Evolutionary conservation across 2,113 vertebrate genomes (phyloP).

Genomic region (Redunca redunca): DNA sequence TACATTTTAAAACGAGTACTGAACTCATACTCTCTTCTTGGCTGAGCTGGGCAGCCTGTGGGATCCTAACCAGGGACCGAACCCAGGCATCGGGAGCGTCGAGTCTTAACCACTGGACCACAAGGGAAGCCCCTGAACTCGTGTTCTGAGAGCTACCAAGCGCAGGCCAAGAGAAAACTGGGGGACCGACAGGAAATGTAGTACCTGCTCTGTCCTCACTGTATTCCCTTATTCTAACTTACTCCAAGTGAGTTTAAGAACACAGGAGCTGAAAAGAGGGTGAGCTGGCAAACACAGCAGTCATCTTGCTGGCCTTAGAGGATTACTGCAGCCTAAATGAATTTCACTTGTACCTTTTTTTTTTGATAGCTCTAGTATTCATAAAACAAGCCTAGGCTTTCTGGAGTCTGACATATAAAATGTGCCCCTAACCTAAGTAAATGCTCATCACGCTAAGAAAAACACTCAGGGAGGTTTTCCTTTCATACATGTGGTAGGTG

Average conservation of each 20-base stretch:
- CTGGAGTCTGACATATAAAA: background rate
- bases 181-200: accelerated
- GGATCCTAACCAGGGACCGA: background rate
- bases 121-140: background rate
- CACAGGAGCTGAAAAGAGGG: background rate
- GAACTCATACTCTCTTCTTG: background rate
- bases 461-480: background rate
- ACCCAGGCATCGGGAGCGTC: accelerated
- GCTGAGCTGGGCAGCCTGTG: background rate
- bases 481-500: background rate
- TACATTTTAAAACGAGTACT: background rate
- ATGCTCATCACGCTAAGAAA: background rate
- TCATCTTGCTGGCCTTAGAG: background rate
- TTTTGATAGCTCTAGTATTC: background rate
- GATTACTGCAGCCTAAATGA: background rate
- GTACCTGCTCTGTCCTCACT: accelerated
- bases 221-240: background rate
- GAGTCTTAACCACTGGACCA: background rate
- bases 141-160: background rate
- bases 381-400: background rate
- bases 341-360: background rate
- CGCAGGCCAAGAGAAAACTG: background rate
- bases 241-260: background rate
- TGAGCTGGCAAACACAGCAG: background rate
- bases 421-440: background rate